Conservation (phyloP, 2,888 invertebrate species). For the Drosophila limbata region DNA sequence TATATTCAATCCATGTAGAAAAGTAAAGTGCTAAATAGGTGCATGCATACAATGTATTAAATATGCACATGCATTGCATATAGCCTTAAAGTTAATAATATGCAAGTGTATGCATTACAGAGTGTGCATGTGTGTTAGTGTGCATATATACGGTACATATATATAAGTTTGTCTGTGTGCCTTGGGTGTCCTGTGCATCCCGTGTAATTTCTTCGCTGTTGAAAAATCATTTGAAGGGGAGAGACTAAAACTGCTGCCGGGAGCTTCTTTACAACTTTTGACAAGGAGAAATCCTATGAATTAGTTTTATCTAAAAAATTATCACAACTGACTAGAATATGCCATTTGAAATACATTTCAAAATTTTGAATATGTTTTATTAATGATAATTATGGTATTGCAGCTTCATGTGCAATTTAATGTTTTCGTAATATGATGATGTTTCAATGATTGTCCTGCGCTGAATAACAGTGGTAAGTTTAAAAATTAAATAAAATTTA, state of each 20-base stretch:
- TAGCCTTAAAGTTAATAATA: conserved; percentile 4
- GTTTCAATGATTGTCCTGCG: conserved; percentile 43
- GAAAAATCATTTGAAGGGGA: conserved; percentile 41
- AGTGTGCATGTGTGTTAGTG: conserved; percentile 14
- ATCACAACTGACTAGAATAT: background rate
- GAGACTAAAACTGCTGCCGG: conserved; percentile 3
- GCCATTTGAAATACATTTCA: background rate
- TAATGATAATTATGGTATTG: conserved; percentile 3
- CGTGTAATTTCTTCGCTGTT: conserved; percentile 48
- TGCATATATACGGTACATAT: background rate
- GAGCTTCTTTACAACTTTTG: background rate
- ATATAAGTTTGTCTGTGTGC: conserved; percentile 10
- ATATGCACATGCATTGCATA: conserved; percentile 7
- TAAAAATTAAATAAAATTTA: background rate
- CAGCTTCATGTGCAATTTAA: conserved; percentile 30
- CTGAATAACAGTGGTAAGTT: conserved; percentile 56
- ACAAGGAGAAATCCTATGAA: conserved; percentile 3
- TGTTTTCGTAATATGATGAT: conserved; percentile 41
- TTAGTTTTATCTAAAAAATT: background rate
- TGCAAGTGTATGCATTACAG: conserved; percentile 24
- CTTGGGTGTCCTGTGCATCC: conserved; percentile 59
- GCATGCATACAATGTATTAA: conserved; percentile 5
- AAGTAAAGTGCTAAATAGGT: conserved; percentile 14
- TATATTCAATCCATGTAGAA: conserved; percentile 12
- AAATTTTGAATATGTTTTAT: background rate